Base-by-base conservation (phyloP, 2,797 vertebrate genomes). In the Mormyrus hasselquistii region DNA sequence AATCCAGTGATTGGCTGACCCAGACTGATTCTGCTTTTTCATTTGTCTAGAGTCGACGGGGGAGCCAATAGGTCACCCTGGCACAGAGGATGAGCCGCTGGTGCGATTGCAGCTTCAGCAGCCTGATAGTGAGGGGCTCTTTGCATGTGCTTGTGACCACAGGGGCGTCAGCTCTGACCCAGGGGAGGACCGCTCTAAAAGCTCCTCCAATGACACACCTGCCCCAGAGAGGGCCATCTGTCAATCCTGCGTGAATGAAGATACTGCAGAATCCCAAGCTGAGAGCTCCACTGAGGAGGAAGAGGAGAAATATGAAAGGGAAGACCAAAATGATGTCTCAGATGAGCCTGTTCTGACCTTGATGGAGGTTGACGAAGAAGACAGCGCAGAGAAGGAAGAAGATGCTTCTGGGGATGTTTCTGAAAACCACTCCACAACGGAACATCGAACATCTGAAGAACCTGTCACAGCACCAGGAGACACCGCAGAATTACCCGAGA, bases 131-230 rank as follows among this genome's bases (percentile, higher is more conserved):
- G 94, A 87, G 25, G 93, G 94, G 53, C 92, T 95, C 73, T 96
- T 95, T 91, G 90, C 95, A 87, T 96, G 95, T 19, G 87, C 91
- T 52, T 96, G 96, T 89, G 95, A 95, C 69, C 79, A 93, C 41
- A 90, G 94, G 38, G 57, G 10, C 1, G 44, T 47, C 14, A 38
- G 87, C 57, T 8, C 95, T 88, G 95, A 95, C 62, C 84, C 93
- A 47, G 90, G 93, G 7, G 94, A 95, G 49, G 94, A 96, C 69
- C 93, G 92, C 47, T 93, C 93, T 91, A 95, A 94, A 91, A 96
- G 94, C 90, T 94, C 95, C 73, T 96, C 96, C 73, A 96, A 96
- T 0, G 96, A 96, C 93, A 96, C 96, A 0, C 96, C 96, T 0
- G 95, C 95, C 50, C 95, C 96, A 0, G 95, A 95, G 91, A 93